phyloP scores from a whole-genome alignment of 2,888 invertebrate genomes.

The Artemia sp. region DNA sequence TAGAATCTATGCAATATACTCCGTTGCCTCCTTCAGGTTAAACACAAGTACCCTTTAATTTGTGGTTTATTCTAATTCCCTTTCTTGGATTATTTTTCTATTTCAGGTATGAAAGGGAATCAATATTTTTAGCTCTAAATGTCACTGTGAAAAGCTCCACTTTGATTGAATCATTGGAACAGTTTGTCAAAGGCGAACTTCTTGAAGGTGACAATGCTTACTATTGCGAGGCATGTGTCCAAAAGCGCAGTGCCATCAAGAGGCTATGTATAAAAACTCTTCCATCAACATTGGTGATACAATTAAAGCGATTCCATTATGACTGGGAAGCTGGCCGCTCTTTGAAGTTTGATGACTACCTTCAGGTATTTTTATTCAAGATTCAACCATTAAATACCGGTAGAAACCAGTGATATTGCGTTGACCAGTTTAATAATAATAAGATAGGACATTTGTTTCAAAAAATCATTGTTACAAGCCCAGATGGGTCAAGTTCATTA shows the following conservation, averaged over 20 bases:
- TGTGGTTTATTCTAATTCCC: background rate
- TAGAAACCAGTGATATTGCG: too few species aligned
- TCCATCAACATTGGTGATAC: conserved; percentile 37
- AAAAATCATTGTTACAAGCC: too few species aligned
- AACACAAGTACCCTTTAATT: background rate
- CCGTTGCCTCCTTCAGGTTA: background rate
- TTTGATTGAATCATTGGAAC: conserved; percentile 36
- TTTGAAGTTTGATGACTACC: conserved; percentile 39
- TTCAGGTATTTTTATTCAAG: conserved; percentile 28
- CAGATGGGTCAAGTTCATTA: too few species aligned
- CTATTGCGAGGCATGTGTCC: conserved; percentile 38
- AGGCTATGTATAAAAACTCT: conserved; percentile 36
- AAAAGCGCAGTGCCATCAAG: conserved; percentile 37
- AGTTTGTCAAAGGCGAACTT: conserved; percentile 38
- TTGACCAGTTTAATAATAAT: too few species aligned
- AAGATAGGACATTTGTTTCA: too few species aligned
- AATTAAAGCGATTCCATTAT: conserved; percentile 38
- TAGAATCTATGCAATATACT: background rate
- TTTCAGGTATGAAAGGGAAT: conserved; percentile 36
- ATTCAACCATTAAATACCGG: too few species aligned
- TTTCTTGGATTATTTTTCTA: background rate
- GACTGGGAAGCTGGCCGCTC: conserved; percentile 37
- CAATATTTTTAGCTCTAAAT: conserved; percentile 36
- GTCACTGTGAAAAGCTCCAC: conserved; percentile 36
- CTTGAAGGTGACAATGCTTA: conserved; percentile 40